Evolutionary conservation across 64 coral and sea anemone genomes (phyloP).

Genomic region (Astreopora myriophthalma): DNA sequence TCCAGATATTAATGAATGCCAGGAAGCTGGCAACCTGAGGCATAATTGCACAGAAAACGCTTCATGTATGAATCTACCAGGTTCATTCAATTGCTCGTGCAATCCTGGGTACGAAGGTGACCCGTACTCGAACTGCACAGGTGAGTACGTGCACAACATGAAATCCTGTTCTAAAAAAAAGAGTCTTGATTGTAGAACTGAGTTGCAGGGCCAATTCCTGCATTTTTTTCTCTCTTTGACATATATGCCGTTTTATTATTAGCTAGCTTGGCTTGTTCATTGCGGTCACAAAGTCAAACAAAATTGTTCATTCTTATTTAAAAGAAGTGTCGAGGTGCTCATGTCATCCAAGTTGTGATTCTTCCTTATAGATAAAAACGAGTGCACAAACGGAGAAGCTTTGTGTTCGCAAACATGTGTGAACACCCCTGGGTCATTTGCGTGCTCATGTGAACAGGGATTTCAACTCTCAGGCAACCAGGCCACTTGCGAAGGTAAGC

Average conservation of each 20-base stretch:
- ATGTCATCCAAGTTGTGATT: too few relatives aligned
- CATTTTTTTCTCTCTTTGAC: too few relatives aligned
- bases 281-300: too few relatives aligned
- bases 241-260: too few relatives aligned
- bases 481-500: not conserved
- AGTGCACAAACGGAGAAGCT: not conserved
- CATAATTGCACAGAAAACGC: constrained; percentile 38
- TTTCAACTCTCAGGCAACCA: not conserved
- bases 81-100: constrained; percentile 39
- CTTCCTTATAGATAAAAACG: not conserved
- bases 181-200: too few relatives aligned
- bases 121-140: constrained; percentile 30
- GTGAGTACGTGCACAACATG: too few relatives aligned
- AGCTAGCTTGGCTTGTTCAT: too few relatives aligned
- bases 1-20: constrained; percentile 60
- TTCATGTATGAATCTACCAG: constrained; percentile 31
- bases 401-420: not conserved
- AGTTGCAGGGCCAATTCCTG: too few relatives aligned
- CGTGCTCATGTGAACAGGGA: not conserved
- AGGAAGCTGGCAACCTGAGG: not conserved
- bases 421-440: not conserved
- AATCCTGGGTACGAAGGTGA: constrained; percentile 52
- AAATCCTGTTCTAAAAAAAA: too few relatives aligned
- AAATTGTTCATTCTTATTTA: too few relatives aligned
- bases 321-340: too few relatives aligned